Conservation (phyloP, 2,113 vertebrate genomes). For the Raja brachyura region DNA sequence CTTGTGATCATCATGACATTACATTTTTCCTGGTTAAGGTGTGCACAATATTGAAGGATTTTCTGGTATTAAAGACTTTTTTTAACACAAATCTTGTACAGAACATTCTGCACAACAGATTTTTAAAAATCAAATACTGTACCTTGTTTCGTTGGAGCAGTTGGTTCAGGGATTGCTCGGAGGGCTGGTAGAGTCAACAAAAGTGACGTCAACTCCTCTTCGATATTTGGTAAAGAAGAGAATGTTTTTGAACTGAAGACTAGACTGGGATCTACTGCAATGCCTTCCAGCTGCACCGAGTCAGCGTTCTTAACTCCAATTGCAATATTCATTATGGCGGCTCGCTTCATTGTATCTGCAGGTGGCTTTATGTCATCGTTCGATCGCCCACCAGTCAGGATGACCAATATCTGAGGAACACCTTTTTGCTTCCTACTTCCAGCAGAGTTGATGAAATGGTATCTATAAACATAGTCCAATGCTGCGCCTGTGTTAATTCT, state of each 20-base stretch:
- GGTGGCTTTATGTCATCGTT: not conserved
- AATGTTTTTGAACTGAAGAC: slow-evolving; percentile 49
- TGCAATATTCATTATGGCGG: slow-evolving; percentile 22
- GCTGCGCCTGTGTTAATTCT: slow-evolving; percentile 34
- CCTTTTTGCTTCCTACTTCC: slow-evolving; percentile 35
- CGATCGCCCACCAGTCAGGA: slow-evolving; percentile 22
- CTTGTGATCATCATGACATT: not conserved
- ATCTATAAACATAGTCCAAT: not conserved
- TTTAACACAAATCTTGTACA: not conserved
- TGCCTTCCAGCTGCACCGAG: slow-evolving; percentile 60
- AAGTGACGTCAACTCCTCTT: not conserved
- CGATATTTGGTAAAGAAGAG: not conserved
- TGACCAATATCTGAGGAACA: slow-evolving; percentile 35
- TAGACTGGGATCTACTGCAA: slow-evolving; percentile 56
- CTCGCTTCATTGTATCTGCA: slow-evolving; percentile 14
- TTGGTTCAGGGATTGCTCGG: not conserved
- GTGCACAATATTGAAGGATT: not conserved
- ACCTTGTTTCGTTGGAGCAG: slow-evolving; percentile 40
- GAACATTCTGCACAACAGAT: not conserved
- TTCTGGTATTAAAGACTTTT: not conserved
- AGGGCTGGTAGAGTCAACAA: not conserved
- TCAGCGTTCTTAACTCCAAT: slow-evolving; percentile 78
- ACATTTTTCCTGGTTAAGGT: not conserved
- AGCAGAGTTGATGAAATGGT: slow-evolving; percentile 31
- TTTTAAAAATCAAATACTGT: slow-evolving; percentile 27